A percentile compares a stretch with the other conserved stretches of the same genome.
Evolutionary conservation across 1,140 invertebrate species (phyloP).

Genomic region (Drosophila albomicans): DNA sequence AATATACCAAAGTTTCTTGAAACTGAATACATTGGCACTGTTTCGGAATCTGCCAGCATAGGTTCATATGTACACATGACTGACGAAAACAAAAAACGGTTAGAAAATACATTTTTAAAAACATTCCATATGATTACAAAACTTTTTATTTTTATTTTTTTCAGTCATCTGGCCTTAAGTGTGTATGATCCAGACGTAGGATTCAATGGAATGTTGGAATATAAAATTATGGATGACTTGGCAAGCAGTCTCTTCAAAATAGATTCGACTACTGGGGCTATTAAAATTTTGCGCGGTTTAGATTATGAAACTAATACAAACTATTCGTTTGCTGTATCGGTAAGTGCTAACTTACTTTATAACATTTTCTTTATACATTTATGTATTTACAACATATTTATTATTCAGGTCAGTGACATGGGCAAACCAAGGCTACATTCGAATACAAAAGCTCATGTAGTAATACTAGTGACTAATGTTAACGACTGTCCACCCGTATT

Average conservation of each 20-base stretch:
- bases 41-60: slow-evolving; percentile 90
- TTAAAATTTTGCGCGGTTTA: slow-evolving; percentile 90
- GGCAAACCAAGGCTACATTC: slow-evolving; percentile 93
- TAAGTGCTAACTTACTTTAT: slow-evolving; percentile 42
- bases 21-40: slow-evolving; percentile 88
- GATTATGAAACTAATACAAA: slow-evolving; percentile 92
- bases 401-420: slow-evolving; percentile 90
- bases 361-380: not conserved
- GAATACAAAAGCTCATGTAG: slow-evolving; percentile 89
- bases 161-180: slow-evolving; percentile 91
- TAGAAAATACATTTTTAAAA: not conserved
- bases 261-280: slow-evolving; percentile 94
- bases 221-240: slow-evolving; percentile 92
- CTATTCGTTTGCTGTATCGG: slow-evolving; percentile 93
- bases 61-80: slow-evolving; percentile 90
- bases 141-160: slow-evolving; percentile 67
- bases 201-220: slow-evolving; percentile 92
- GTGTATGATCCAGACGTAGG: slow-evolving; percentile 92
- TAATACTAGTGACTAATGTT: slow-evolving; percentile 92
- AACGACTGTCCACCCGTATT: slow-evolving; percentile 95
- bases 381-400: not conserved
- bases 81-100: slow-evolving; percentile 66
- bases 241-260: slow-evolving; percentile 92
- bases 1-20: slow-evolving; percentile 92
- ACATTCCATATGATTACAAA: not conserved